Base-by-base conservation (phyloP, 1,140 invertebrate species). In the Drosophila willistoni region DNA sequence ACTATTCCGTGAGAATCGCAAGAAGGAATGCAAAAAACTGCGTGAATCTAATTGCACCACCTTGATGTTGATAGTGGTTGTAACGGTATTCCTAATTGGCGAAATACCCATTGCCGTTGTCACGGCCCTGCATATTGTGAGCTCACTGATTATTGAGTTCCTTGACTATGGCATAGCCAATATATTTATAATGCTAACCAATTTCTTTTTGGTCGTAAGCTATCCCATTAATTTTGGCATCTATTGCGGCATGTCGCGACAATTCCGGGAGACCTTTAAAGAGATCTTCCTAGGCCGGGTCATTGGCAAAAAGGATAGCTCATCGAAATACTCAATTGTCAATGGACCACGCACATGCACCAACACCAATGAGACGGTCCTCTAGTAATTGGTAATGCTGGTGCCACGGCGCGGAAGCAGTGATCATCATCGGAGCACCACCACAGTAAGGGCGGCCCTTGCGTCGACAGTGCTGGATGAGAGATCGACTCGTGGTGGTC, bases 191-290 rank as follows among this genome's bases (percentile, higher is more conserved):
- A 92, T 98, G 17, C 94, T 98, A 77, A 97, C 96, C 1, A 98
- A 98, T 93, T 97, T 98, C 92, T 96, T 97, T 91, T 97, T 99
- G 72, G 96, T 97, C 51, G 93, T 98, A 7, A 97, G 96, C 17
- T 98, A 98, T 92, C 97, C 97, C 0, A 96, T 98, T 64, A 98
- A 98, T 92, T 99, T 99, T 87, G 97, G 97, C 63, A 98, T 99
- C 70, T 99, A 99, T 91, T 98, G 97, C 91, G 97, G 97, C 5
- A 98, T 98, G 98, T 97, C 96, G 56, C 93, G 97, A 22, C 97
- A 98, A 90, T 99, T 99, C 90, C 93, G 98, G 34, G 97, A 98
- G 91, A 98, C 98, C 0, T 99, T 98, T 92, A 97, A 97, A 81
- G 95, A 97, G 80, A 93, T 98, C 3, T 98, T 98, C 81, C 94